Base-by-base conservation (phyloP, 2,888 invertebrate genomes). In the Sarcophaga caerulescens region DNA sequence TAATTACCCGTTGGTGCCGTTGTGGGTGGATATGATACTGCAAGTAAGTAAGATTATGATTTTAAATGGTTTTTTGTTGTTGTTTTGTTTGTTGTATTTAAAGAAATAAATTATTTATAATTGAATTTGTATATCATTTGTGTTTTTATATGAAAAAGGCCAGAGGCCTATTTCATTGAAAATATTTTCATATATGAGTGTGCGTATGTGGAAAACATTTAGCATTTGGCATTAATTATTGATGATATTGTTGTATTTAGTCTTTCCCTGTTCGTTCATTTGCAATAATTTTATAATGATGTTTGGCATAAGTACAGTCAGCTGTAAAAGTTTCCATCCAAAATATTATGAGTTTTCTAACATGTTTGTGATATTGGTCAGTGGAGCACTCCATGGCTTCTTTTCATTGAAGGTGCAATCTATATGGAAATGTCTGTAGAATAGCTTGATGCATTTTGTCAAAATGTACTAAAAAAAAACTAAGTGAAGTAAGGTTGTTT, bases 21-120 rank as follows among this genome's bases (percentile, higher is more conserved):
- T 11, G 93, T 93, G 71, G 92, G 92, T 2, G 93, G 92, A 90
- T 93, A 93, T 14, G 93, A 93, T 11, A 92, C 93, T 93, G 87
- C 85, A 88, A 70, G 10, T 80, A 60, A 6, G 12, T 63, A 47
- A 69, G 19, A 66, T 14, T 25, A 17, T 44, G 8, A 11, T n/a
- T 75, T 25, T 44, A 57, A 81, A 21, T 68, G 14, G 14, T 69
- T 25, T 35, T 35, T 35, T 35, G 1, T 10, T 10, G 8, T 35
- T 35, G 8, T 35, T 35, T 35, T 35, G 8, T 11, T 52, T 73
- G 4, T 17, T 35, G 21, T 35, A 74, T 81, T 60, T 2, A 63
- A 59, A 52, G 71, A 74, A 74, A 57, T 68, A 63, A 45, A 71
- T 75, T 60, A 75, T 74, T 81, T 35, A 35, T 35, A 75, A 85